phyloP scores from a whole-genome alignment of 2,888 invertebrate genomes.

The Ceraclea dissimilis region DNA sequence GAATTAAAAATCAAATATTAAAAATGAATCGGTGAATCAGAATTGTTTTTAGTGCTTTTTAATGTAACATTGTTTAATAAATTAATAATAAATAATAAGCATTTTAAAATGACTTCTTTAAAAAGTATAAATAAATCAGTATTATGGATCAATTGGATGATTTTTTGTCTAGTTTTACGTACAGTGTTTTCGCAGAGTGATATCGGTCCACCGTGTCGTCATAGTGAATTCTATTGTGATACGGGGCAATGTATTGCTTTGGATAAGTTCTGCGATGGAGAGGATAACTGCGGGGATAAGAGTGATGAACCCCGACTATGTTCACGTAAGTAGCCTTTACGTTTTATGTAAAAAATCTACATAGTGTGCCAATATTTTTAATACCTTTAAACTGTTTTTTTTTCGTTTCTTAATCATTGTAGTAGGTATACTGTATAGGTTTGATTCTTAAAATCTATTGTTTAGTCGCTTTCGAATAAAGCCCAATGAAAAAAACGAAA shows the following conservation, averaged over 20 bases:
- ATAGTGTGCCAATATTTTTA: background rate
- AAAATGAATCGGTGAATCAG: too few species aligned
- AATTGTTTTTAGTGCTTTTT: too few species aligned
- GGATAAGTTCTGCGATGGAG: constrained; percentile 70
- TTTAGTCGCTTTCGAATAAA: too few species aligned
- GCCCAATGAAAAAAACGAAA: too few species aligned
- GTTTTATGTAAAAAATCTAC: background rate
- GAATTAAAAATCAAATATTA: too few species aligned
- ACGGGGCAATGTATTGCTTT: constrained; percentile 63
- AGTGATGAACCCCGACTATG: constrained; percentile 70
- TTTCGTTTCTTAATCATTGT: background rate
- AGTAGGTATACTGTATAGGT: too few species aligned
- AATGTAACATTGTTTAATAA: background rate
- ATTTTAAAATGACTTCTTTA: background rate
- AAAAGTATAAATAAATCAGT: background rate
- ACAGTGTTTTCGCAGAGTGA: constrained; percentile 2
- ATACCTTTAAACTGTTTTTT: background rate
- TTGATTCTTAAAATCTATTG: too few species aligned
- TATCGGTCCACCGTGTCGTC: constrained; percentile 40
- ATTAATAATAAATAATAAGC: too few species aligned
- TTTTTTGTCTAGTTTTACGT: background rate
- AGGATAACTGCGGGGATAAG: constrained; percentile 69
- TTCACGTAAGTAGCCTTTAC: constrained; percentile 59
- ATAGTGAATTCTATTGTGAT: constrained; percentile 55
- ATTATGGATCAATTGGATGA: background rate